Conservation (phyloP, 2,888 invertebrate genomes). For the Odontomyia ornata region DNA sequence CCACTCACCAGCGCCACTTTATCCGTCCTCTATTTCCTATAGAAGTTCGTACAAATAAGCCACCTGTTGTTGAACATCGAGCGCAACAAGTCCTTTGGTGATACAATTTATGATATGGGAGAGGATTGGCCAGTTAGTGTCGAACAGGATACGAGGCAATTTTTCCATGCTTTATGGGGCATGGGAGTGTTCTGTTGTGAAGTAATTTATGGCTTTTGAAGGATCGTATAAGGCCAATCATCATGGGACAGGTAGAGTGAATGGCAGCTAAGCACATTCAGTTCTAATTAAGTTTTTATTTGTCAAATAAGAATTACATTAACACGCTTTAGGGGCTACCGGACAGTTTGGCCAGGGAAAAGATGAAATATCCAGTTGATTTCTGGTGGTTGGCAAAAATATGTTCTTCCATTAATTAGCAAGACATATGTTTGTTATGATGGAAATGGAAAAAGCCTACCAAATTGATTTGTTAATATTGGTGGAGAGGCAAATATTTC, state of each 20-base stretch:
- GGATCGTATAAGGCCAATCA: conserved; percentile 14
- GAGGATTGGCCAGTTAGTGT: conserved; percentile 43
- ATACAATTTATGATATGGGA: conserved; percentile 39
- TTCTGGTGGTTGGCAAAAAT: no score
- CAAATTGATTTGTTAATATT: no score
- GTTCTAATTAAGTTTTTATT: conserved; percentile 27
- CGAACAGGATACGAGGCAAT: conserved; percentile 38
- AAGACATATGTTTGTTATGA: no score
- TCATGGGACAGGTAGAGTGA: background rate
- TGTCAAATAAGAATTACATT: conserved; percentile 2
- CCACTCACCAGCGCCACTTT: background rate
- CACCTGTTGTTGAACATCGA: conserved; percentile 36
- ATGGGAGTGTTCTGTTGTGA: conserved; percentile 27
- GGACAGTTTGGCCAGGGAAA: no score
- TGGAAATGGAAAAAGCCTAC: no score
- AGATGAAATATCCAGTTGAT: no score
- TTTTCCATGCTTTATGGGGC: conserved; percentile 28
- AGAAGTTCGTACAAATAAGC: conserved; percentile 19
- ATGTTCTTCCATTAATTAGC: no score
- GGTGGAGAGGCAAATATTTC: no score
- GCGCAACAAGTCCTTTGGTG: conserved; percentile 33
- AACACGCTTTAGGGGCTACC: background rate
- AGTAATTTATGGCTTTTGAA: conserved; percentile 24
- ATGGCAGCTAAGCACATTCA: background rate
- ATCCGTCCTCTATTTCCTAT: background rate